A percentile compares a stretch with the other conserved stretches of the same genome.
Conservation (phyloP, 1,140 invertebrate genomes). For the Euwallacea similis region DNA sequence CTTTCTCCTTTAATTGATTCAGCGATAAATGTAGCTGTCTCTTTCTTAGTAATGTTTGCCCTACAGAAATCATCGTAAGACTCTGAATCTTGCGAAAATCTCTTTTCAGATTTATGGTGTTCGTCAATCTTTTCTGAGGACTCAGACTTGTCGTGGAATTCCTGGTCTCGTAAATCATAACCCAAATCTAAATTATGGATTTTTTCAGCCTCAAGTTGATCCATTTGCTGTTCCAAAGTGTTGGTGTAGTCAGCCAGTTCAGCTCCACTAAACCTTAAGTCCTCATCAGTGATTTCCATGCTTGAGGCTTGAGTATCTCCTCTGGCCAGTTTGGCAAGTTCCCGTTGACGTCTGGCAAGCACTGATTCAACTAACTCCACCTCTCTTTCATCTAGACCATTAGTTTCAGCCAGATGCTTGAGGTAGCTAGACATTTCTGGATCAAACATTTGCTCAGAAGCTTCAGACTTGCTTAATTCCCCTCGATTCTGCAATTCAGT, state of each 20-base stretch:
- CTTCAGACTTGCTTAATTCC: slow-evolving; percentile 16
- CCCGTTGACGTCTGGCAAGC: slow-evolving; percentile 55
- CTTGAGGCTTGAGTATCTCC: slow-evolving; percentile 63
- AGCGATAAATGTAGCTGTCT: slow-evolving; percentile 39
- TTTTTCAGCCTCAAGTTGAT: slow-evolving; percentile 57
- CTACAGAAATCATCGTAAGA: slow-evolving; percentile 39
- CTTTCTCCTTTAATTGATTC: slow-evolving; percentile 46
- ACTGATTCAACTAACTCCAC: slow-evolving; percentile 57
- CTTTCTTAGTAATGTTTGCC: slow-evolving; percentile 30
- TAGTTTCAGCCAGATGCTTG: slow-evolving; percentile 54
- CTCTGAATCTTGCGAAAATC: slow-evolving; percentile 46
- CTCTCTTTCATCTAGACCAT: slow-evolving; percentile 55
- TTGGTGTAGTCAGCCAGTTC: slow-evolving; percentile 64
- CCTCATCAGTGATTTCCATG: slow-evolving; percentile 71
- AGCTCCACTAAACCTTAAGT: slow-evolving; percentile 64
- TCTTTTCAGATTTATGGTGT: slow-evolving; percentile 40
- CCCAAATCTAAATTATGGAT: slow-evolving; percentile 65
- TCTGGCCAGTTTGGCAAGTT: slow-evolving; percentile 54
- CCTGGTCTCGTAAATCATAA: slow-evolving; percentile 32
- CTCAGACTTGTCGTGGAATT: slow-evolving; percentile 40
- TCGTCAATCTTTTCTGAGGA: slow-evolving; percentile 49
- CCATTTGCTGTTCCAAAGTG: slow-evolving; percentile 58
- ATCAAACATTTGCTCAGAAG: slow-evolving; percentile 21
- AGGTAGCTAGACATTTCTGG: slow-evolving; percentile 56
- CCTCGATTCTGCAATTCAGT: slow-evolving; percentile 55